Evolutionary conservation across 2,113 vertebrate species (phyloP).

Genomic region (Proteles cristata): DNA sequence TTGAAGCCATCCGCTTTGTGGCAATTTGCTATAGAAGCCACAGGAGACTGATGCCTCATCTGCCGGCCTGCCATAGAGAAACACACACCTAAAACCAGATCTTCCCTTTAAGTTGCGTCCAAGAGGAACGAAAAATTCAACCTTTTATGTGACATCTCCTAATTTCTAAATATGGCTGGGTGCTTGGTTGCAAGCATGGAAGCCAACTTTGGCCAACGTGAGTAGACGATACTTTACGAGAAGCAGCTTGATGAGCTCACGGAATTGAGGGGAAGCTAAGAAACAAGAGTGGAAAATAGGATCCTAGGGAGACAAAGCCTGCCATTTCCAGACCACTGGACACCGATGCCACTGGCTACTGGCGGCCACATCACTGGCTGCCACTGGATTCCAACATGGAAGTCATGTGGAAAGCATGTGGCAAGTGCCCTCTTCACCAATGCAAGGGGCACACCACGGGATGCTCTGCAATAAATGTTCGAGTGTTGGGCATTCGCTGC

Average conservation of each 20-base stretch:
- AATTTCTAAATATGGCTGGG: not conserved
- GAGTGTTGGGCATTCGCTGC: fast-evolving
- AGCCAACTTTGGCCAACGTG: not conserved
- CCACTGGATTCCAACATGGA: fast-evolving
- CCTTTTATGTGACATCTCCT: not conserved
- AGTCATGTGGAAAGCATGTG: not conserved
- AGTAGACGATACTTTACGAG: not conserved
- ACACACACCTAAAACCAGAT: not conserved
- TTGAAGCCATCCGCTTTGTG: not conserved
- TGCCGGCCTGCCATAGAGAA: not conserved
- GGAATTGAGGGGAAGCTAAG: not conserved
- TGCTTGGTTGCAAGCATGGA: not conserved
- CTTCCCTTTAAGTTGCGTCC: not conserved
- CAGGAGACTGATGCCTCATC: not conserved
- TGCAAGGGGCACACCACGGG: fast-evolving
- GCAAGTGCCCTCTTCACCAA: not conserved
- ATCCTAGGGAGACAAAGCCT: not conserved
- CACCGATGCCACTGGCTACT: too few relatives aligned
- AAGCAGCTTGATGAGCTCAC: not conserved
- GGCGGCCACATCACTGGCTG: not conserved
- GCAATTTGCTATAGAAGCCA: not conserved
- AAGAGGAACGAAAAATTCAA: not conserved
- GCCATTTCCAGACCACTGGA: not conserved
- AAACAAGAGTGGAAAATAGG: not conserved
- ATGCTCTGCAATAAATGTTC: not conserved